Conservation (phyloP, 2,888 invertebrate genomes). For the Dioctria linearis region DNA sequence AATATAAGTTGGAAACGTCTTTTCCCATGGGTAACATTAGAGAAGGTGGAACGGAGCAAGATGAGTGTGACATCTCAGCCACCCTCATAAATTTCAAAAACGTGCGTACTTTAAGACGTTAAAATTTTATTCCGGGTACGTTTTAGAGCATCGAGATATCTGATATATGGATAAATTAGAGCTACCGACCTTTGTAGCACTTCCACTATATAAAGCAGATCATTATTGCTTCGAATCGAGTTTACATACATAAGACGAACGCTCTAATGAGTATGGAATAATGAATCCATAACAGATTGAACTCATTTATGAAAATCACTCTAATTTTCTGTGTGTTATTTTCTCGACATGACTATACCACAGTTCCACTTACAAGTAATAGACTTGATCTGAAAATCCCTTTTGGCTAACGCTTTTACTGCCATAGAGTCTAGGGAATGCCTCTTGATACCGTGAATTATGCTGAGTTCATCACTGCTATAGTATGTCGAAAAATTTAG, state of each 20-base stretch:
- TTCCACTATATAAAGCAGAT: slow-evolving; percentile 14
- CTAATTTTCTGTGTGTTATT: not conserved
- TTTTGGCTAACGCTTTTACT: not conserved
- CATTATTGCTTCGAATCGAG: not conserved
- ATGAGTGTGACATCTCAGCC: slow-evolving; percentile 17
- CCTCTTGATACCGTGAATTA: not conserved
- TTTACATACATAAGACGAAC: not conserved
- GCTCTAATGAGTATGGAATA: slow-evolving; percentile 3
- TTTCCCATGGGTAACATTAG: slow-evolving; percentile 7
- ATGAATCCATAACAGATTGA: slow-evolving; percentile 15
- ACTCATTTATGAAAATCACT: slow-evolving; percentile 16
- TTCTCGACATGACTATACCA: slow-evolving; percentile 7
- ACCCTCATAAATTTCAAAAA: slow-evolving; percentile 38
- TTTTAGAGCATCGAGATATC: slow-evolving; percentile 36
- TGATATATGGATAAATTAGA: slow-evolving; percentile 43
- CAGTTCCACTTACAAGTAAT: slow-evolving; percentile 38
- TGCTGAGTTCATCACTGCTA: not conserved
- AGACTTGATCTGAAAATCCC: slow-evolving; percentile 42
- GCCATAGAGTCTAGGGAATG: not conserved
- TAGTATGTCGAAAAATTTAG: not conserved
- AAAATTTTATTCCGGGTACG: slow-evolving; percentile 44
- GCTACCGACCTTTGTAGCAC: not conserved
- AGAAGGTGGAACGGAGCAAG: slow-evolving; percentile 1
- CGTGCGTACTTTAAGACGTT: slow-evolving; percentile 28
- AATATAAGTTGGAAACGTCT: slow-evolving; percentile 13